Evolutionary conservation across 2,888 invertebrate species (phyloP), one percentile per base, ranked within the genome.

Genomic region (Temnothorax unifasciatus): DNA sequence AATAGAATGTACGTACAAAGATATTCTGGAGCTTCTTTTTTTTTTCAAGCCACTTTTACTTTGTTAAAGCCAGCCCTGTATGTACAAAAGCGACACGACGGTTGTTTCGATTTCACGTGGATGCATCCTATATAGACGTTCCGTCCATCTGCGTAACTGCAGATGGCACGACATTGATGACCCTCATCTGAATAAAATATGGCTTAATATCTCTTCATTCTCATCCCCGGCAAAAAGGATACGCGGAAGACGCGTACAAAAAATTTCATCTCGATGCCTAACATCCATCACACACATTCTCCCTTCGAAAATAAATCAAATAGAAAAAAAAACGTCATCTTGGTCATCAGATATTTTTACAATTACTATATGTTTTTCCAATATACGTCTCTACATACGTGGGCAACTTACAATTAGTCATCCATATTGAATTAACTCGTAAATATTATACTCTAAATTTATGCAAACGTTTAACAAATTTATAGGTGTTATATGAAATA

Each of bases 121-220:
- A 44, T 34, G 77, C 77, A 41, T n/a, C 9, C 18, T 29, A 54
- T 54, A 52, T 38, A 18, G 6, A 41, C 5, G 21, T 15, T 47
- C 21, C 21, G 34, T 66, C 41, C n/a, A 21, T 76, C 38, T 52
- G 41, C 29, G n/a, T 44, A 77, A 68, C 54, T 77, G 54, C 54
- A 77, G 57, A 69, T 54, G 77, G 69, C 57, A 77, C 15, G 44
- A 18, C 68, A 77, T 54, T 77, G 77, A 77, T 77, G 69, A 41
- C 52, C 52, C 54, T 68, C 15, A 68, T 77, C 69, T 15, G 69
- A 77, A 77, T 77, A 69, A 77, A 69, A 77, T 69, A 77, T 77
- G 44, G n/a, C 15, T 77, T 77, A 77, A 77, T 77, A 77, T 77
- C 77, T 44, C 54, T 44, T 41, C 15, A 57, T 57, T 69, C 44